Conservation (phyloP, 1,140 invertebrate species). For the Micrasema minimum region DNA sequence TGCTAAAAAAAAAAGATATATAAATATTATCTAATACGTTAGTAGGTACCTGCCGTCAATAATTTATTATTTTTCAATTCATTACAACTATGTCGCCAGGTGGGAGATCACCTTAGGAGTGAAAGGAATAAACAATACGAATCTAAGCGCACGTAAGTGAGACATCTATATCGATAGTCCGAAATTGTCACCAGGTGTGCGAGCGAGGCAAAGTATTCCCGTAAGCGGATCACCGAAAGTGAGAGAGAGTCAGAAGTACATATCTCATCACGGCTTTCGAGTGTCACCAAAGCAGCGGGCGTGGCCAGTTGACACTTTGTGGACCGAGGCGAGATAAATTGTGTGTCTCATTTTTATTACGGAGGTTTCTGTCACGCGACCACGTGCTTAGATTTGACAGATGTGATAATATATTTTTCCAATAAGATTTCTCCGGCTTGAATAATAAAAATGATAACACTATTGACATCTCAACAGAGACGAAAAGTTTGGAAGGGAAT, state of each 20-base stretch:
- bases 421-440: too few species aligned
- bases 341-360: not conserved
- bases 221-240: not conserved
- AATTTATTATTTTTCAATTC: too few species aligned
- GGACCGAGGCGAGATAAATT: not conserved
- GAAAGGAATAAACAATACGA: constrained; percentile 5
- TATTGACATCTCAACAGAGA: too few species aligned
- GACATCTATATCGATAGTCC: constrained; percentile 10
- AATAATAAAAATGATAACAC: too few species aligned
- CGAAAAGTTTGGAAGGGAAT: too few species aligned
- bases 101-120: not conserved
- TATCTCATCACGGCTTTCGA: not conserved
- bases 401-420: too few species aligned
- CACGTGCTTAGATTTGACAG: too few species aligned
- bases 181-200: constrained; percentile 26
- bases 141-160: not conserved
- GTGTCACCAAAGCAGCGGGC: constrained; percentile 32
- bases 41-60: too few species aligned
- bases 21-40: too few species aligned
- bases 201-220: not conserved
- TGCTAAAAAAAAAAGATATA: too few species aligned
- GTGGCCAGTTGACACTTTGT: not conserved
- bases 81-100: not conserved
- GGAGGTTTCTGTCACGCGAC: not conserved
- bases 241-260: not conserved